Percentiles rank a stretch among this genome's conserved stretches.
Evolutionary conservation across 2,888 invertebrate genomes (phyloP).

Genomic region (Platycheirus albimanus): DNA sequence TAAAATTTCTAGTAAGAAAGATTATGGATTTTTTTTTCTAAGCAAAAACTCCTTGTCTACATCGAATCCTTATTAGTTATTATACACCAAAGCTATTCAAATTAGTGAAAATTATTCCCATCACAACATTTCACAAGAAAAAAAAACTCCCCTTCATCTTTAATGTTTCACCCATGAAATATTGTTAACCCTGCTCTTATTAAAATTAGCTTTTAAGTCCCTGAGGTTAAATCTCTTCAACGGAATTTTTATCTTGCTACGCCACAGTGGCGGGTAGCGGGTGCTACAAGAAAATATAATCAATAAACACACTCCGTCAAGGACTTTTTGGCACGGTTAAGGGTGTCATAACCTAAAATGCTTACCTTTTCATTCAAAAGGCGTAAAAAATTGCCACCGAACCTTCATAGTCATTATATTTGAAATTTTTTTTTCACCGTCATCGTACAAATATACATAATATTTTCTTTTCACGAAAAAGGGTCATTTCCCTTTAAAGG

Average conservation of each 20-base stretch:
- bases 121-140: neutral
- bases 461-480: conserved; percentile 45
- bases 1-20: no score
- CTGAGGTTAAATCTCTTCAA: conserved; percentile 46
- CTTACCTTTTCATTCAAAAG: conserved; percentile 43
- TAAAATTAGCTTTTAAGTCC: conserved; percentile 58
- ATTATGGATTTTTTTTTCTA: no score
- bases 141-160: no score
- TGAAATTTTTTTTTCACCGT: conserved; percentile 56
- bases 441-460: conserved; percentile 52
- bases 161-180: conserved; percentile 7
- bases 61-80: no score
- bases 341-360: conserved; percentile 43
- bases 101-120: conserved; percentile 13
- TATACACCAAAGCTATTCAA: neutral
- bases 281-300: conserved; percentile 29
- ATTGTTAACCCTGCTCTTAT: conserved; percentile 21
- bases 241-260: conserved; percentile 19
- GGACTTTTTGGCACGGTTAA: conserved; percentile 33
- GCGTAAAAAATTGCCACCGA: conserved; percentile 33
- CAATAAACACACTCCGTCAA: conserved; percentile 52
- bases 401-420: conserved; percentile 63
- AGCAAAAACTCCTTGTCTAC: no score
- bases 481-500: conserved; percentile 49
- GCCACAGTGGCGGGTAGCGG: neutral